These are phyloP conservation scores for Erinaceus europaeus DNA, from an alignment of 2,113 vertebrate species.

Conservation along the genomic window DNA sequence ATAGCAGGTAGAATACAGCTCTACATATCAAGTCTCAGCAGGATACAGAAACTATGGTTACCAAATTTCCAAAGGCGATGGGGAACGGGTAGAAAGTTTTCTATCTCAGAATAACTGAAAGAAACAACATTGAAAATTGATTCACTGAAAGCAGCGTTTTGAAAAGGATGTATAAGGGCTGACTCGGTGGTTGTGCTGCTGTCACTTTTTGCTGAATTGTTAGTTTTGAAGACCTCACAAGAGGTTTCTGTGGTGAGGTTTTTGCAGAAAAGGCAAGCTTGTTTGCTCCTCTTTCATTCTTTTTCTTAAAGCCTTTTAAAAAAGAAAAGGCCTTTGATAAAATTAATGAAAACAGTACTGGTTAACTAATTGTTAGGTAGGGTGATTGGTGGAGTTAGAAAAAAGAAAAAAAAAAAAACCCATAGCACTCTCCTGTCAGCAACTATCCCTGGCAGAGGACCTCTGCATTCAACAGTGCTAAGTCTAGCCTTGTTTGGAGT, in stretches of 20 bases:
- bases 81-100: constrained; percentile 72
- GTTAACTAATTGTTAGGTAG: constrained; percentile 36
- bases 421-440: too few relatives aligned
- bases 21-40: constrained; percentile 84
- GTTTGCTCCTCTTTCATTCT: background rate
- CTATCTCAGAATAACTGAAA: constrained; percentile 74
- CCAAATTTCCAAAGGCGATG: constrained; percentile 80
- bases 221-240: constrained; percentile 79
- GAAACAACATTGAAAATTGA: constrained; percentile 77
- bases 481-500: background rate
- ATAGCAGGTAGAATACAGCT: constrained; percentile 84
- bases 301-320: too few relatives aligned
- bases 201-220: constrained; percentile 75
- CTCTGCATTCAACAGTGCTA: rapidly evolving
- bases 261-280: constrained; percentile 35
- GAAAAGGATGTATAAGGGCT: constrained; percentile 50
- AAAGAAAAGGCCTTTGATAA: constrained; percentile 63
- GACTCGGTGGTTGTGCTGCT: constrained; percentile 58
- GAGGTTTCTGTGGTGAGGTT: constrained; percentile 72
- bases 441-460: rapidly evolving
- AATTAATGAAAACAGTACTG: constrained; percentile 25
- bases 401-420: background rate
- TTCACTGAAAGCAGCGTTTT: constrained; percentile 77
- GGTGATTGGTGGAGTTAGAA: constrained; percentile 14
- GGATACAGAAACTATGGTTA: constrained; percentile 84